phyloP scores from a whole-genome alignment of 1,140 invertebrate species.

The Sesamia nonagrioides region DNA sequence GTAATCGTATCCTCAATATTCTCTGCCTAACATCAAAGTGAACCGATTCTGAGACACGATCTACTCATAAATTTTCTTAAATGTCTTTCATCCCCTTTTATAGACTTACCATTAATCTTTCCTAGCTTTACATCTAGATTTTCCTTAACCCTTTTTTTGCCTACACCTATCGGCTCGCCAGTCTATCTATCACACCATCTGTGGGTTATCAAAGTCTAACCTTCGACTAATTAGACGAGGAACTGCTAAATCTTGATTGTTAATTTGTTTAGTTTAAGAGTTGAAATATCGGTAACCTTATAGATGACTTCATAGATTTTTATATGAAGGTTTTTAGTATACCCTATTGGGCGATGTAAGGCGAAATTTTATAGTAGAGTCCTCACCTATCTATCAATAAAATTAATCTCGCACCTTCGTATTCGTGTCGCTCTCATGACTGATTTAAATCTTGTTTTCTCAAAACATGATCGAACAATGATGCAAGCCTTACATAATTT shows the following conservation, averaged over 20 bases:
- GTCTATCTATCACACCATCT: conserved; percentile 7
- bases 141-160: neutral
- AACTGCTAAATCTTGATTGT: conserved; percentile 36
- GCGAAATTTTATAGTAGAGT: too few species aligned
- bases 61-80: neutral
- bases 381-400: too few species aligned
- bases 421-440: too few species aligned
- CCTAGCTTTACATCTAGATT: conserved; percentile 15
- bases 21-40: neutral
- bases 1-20: too few species aligned
- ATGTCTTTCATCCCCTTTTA: neutral
- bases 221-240: conserved; percentile 42
- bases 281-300: neutral
- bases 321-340: neutral
- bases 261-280: conserved; percentile 6
- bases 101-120: neutral
- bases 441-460: too few species aligned
- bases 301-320: neutral
- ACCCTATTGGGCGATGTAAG: too few species aligned
- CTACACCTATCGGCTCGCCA: neutral
- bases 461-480: too few species aligned
- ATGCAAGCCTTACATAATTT: too few species aligned
- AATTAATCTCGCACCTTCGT: too few species aligned
- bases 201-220: conserved; percentile 12
- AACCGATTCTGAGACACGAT: neutral